A percentile compares a stretch with the other conserved stretches of the same genome.
Conservation (phyloP, 2,888 invertebrate species). For the Brassicogethes aeneus region DNA sequence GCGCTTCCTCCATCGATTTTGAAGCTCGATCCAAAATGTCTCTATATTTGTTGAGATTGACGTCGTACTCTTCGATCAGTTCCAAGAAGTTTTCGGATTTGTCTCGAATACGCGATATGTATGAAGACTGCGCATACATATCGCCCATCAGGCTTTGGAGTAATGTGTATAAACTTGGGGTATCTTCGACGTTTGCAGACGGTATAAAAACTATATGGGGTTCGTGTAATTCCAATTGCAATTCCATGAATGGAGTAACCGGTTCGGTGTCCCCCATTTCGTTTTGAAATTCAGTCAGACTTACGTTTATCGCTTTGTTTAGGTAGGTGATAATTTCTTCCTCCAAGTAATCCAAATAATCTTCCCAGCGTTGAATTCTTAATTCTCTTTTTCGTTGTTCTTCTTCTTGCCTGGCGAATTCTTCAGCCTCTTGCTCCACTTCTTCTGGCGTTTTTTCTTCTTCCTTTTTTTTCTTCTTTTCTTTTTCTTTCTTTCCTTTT, state of each 20-base stretch:
- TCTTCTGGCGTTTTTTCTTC: constrained; percentile 36
- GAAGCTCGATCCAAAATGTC: constrained; percentile 37
- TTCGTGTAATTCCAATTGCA: constrained; percentile 62
- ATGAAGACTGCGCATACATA: constrained; percentile 63
- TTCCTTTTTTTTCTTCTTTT: constrained; percentile 33
- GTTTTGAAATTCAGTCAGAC: constrained; percentile 49
- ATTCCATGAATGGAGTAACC: constrained; percentile 62
- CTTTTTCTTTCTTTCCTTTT: constrained; percentile 23
- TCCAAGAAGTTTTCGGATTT: constrained; percentile 35
- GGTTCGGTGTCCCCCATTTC: constrained; percentile 43
- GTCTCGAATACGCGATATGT: constrained; percentile 56
- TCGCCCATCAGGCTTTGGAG: constrained; percentile 65
- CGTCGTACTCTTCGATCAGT: constrained; percentile 57
- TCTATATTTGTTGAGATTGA: constrained; percentile 15
- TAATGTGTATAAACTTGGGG: constrained; percentile 57
- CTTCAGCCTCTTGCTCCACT: constrained; percentile 33
- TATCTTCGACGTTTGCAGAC: constrained; percentile 56
- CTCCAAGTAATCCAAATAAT: constrained; percentile 43
- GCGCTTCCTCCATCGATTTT: constrained; percentile 36
- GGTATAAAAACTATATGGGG: constrained; percentile 68
- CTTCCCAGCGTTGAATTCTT: constrained; percentile 43
- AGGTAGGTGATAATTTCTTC: constrained; percentile 12
- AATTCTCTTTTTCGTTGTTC: constrained; percentile 7
- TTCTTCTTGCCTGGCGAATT: constrained; percentile 45
- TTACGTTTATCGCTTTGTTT: constrained; percentile 40